Evolutionary conservation across 1,140 invertebrate genomes (phyloP).

Genomic region (Harpegnathos saltator): DNA sequence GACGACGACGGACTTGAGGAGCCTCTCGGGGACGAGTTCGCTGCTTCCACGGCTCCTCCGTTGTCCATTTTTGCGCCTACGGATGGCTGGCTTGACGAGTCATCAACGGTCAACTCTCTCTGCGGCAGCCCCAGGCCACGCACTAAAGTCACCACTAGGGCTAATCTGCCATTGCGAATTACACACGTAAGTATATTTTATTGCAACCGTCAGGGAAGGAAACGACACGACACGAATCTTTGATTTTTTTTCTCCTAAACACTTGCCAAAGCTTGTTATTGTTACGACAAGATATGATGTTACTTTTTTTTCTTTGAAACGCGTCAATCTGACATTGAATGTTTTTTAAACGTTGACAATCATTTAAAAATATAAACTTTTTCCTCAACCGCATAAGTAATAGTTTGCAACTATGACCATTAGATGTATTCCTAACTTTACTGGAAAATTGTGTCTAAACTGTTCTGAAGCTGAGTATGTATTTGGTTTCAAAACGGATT

Average conservation of each 20-base stretch:
- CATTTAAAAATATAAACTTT: no score
- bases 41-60: conserved; percentile 69
- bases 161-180: conserved; percentile 69
- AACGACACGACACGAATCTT: background rate
- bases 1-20: conserved; percentile 73
- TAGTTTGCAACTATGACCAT: no score
- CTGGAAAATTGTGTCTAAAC: no score
- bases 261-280: background rate
- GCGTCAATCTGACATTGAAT: no score
- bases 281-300: background rate
- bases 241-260: conserved; percentile 8
- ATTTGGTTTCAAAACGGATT: no score
- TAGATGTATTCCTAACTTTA: no score
- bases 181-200: conserved; percentile 71
- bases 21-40: conserved; percentile 58
- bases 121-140: conserved; percentile 82
- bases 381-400: no score
- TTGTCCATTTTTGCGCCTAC: conserved; percentile 73
- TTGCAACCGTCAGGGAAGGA: background rate
- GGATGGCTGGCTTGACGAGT: conserved; percentile 82
- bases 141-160: conserved; percentile 72
- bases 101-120: conserved; percentile 82
- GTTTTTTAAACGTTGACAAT: no score
- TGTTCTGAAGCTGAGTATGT: no score
- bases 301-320: no score